Evolutionary conservation across 2,113 vertebrate genomes (phyloP), one percentile per base, ranked within the genome.

Genomic region (Theristicus caerulescens): DNA sequence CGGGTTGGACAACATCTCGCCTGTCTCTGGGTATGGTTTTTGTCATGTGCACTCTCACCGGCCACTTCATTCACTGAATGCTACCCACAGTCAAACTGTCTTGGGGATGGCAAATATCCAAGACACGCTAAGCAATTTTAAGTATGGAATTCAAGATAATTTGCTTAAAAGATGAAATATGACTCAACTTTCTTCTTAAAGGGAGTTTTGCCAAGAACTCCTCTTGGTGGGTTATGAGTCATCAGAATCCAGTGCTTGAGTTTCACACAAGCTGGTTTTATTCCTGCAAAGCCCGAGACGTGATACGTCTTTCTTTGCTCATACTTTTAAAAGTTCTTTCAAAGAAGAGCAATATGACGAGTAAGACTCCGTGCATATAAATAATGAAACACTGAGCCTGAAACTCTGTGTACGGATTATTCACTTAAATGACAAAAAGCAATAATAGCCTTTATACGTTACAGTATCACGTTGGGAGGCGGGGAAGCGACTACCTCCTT

Each of bases 91-190:
- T 42, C 47, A n/a, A 69, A 66, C 0, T 0, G 54, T 77, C 67
- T 58, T 4, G 16, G 73, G 22, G 26, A 25, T 83, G n/a, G 49
- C 64, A 90, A 88, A 88, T 77, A 69, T 26, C 62, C 87, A 88
- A 81, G 66, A 47, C 21, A 64, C 0, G 9, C 26, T 55, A 85
- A 73, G 32, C 58, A 66, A 54, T 91, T 87, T 94, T 64, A 90
- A 84, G 32, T 77, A 51, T 10, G 42, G 83, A 95, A 92, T 91
- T 87, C 34, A 82, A 93, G 71, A 69, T 47, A 88, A 94, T 94
- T 82, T 79, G 40, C 73, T 95, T 84, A 85, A 86, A 95, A 94
- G 77, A 61, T 77, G 71, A 97, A 95, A 94, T 83, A 61, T 58
- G 80, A 92, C 70, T 96, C 93, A 90, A 87, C 32, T 85, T 88